Conservation (phyloP, 1,140 invertebrate species). For the Tenebrio molitor region DNA sequence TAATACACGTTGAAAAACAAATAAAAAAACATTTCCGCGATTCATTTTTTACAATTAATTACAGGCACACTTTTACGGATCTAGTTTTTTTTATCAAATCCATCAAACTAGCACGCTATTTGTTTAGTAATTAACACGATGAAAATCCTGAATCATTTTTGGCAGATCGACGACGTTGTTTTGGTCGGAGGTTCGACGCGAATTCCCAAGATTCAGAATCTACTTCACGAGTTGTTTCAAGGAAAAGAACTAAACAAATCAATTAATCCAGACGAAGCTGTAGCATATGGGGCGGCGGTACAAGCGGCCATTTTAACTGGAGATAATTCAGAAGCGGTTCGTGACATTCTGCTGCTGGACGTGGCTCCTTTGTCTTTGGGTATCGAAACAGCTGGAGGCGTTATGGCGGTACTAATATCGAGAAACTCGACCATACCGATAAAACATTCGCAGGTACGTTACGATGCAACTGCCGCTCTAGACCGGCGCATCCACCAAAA, state of each 20-base stretch:
- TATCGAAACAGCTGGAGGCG: slow-evolving; percentile 67
- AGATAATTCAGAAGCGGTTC: slow-evolving; percentile 69
- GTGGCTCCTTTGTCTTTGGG: slow-evolving; percentile 68
- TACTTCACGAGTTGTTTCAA: slow-evolving; percentile 73
- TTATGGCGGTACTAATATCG: slow-evolving; percentile 68
- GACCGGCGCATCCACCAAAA: slow-evolving; percentile 15
- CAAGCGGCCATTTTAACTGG: slow-evolving; percentile 81
- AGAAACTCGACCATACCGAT: slow-evolving; percentile 72
- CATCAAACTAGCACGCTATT: too few species aligned
- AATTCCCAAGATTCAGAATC: slow-evolving; percentile 74
- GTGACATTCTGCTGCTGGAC: slow-evolving; percentile 73
- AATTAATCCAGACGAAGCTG: slow-evolving; percentile 83
- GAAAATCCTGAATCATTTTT: not conserved
- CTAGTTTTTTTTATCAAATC: too few species aligned
- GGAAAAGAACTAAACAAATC: slow-evolving; percentile 76
- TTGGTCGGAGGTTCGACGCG: slow-evolving; percentile 74
- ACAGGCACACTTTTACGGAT: too few species aligned
- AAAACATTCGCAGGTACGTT: slow-evolving; percentile 67
- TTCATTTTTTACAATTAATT: too few species aligned
- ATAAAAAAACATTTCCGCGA: too few species aligned
- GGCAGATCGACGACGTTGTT: slow-evolving; percentile 71
- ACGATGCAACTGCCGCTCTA: not conserved
- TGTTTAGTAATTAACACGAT: too few species aligned
- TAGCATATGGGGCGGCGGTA: slow-evolving; percentile 81
- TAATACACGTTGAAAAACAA: too few species aligned